These are phyloP conservation scores for Thymelicus lineola DNA, from an alignment of 2,888 invertebrate species.

Conservation along the genomic window DNA sequence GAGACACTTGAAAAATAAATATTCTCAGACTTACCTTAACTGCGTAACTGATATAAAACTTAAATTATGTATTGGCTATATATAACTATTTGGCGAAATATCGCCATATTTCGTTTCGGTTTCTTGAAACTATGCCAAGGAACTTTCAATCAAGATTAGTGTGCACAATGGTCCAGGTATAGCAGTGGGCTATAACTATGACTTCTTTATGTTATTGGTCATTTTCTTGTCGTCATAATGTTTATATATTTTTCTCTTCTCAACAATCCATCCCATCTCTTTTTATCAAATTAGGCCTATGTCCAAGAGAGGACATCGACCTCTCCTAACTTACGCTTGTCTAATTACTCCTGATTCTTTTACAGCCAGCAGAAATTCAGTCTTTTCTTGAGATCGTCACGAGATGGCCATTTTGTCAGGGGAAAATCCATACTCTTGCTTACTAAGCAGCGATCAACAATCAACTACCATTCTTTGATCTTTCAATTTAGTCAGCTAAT, in stretches of 20 bases:
- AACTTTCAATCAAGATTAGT: constrained; percentile 38
- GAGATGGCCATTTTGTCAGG: no score
- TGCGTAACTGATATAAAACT: constrained; percentile 19
- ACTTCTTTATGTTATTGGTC: constrained; percentile 1
- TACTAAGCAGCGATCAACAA: no score
- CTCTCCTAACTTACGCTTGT: no score
- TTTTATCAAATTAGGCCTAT: no score
- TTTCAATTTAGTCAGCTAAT: no score
- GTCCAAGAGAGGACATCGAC: no score
- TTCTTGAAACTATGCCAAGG: constrained; percentile 35
- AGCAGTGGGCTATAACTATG: constrained; percentile 15
- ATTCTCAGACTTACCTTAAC: constrained; percentile 8
- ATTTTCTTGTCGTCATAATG: neutral
- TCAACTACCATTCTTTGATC: no score
- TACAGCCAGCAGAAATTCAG: no score
- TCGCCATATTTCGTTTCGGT: constrained; percentile 30
- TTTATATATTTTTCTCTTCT: neutral
- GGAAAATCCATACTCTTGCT: no score
- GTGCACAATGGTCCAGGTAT: constrained; percentile 31
- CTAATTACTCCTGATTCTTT: no score
- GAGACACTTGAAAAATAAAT: neutral
- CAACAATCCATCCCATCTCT: neutral
- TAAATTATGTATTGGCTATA: constrained; percentile 24
- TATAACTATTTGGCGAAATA: constrained; percentile 34
- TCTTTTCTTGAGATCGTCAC: no score